phyloP scores from a whole-genome alignment of 1,140 invertebrate genomes.

The Centruroides sculpturatus region DNA sequence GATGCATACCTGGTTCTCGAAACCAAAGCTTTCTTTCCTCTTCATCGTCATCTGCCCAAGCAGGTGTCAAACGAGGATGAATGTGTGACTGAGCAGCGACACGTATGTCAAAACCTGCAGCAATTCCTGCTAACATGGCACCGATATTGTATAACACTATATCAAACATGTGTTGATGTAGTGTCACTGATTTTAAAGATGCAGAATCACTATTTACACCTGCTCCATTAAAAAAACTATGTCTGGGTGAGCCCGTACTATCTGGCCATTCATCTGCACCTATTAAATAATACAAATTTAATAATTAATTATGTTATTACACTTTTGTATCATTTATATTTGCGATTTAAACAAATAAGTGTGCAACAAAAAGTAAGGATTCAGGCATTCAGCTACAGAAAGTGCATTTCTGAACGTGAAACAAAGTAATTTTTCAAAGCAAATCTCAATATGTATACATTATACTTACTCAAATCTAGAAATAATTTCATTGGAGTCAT shows the following conservation, averaged over 20 bases:
- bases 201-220: background rate
- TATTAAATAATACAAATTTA: background rate
- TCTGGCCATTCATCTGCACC: slow-evolving; percentile 12
- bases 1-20: slow-evolving; percentile 11
- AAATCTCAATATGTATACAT: no score
- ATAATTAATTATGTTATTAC: no score
- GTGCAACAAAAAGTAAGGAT: no score
- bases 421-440: no score
- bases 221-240: slow-evolving; percentile 10
- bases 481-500: no score
- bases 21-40: slow-evolving; percentile 29
- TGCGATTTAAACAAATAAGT: no score
- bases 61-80: slow-evolving; percentile 45
- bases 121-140: slow-evolving; percentile 71
- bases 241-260: slow-evolving; percentile 2
- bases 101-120: slow-evolving; percentile 76
- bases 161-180: slow-evolving; percentile 44
- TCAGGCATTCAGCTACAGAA: no score
- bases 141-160: slow-evolving; percentile 77
- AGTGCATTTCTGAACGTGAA: no score
- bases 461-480: no score
- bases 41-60: slow-evolving; percentile 23
- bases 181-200: slow-evolving; percentile 1
- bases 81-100: slow-evolving; percentile 49
- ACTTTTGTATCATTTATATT: no score